Evolutionary conservation across 2,888 invertebrate species (phyloP).

Genomic region (Eristalis intricaria): DNA sequence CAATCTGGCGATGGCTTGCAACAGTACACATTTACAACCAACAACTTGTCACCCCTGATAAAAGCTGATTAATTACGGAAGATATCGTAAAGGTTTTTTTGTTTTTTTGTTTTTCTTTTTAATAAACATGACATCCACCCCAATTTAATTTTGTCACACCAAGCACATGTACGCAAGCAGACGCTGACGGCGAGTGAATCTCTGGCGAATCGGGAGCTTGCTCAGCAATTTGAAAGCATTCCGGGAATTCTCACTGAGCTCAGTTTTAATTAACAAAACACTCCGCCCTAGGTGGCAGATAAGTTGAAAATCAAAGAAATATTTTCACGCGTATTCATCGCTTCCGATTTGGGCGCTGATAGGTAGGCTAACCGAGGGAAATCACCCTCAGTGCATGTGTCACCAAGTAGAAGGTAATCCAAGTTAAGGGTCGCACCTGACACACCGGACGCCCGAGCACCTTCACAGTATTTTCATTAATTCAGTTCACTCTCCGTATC

Average conservation of each 20-base stretch:
- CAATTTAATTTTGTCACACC: too few relatives aligned
- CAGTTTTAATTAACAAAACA: conserved; percentile 1
- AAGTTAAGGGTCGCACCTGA: not conserved
- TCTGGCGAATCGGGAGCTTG: too few relatives aligned
- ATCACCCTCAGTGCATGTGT: not conserved
- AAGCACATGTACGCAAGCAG: too few relatives aligned
- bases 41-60: not conserved
- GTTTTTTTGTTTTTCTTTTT: not conserved
- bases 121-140: not conserved
- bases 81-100: not conserved
- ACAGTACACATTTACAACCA: not conserved
- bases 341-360: not conserved
- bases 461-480: not conserved
- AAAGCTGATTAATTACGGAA: not conserved
- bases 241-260: not conserved
- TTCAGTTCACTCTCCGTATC: not conserved
- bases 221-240: not conserved
- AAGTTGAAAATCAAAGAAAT: not conserved
- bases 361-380: not conserved
- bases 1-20: not conserved
- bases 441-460: not conserved
- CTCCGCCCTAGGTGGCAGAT: not conserved
- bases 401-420: not conserved
- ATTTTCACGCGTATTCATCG: not conserved
- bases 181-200: too few relatives aligned